Percentiles rank a stretch among this genome's conserved stretches.
These are phyloP conservation scores for Dicyrtomina minuta DNA, from an alignment of 2,888 invertebrate species.

Conservation along the genomic window DNA sequence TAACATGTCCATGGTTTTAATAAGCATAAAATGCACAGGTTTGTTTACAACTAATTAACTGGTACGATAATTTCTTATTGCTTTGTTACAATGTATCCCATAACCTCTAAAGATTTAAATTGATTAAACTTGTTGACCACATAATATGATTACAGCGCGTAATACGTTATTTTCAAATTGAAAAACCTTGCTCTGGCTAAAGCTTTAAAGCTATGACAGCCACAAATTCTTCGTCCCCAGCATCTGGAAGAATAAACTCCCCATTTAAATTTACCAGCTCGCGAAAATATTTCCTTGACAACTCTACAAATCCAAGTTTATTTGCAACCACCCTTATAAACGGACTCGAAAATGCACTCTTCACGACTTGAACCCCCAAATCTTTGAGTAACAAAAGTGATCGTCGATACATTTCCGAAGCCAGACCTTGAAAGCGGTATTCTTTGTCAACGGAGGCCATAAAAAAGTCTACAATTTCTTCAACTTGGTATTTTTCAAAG, in stretches of 20 bases:
- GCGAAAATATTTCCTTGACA: neutral
- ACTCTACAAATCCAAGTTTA: slow-evolving; percentile 33
- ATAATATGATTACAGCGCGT: too few relatives aligned
- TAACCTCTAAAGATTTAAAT: too few relatives aligned
- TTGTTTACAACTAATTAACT: too few relatives aligned
- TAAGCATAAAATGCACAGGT: too few relatives aligned
- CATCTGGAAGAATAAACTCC: slow-evolving; percentile 18
- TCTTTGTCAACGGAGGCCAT: slow-evolving; percentile 27
- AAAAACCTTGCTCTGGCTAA: too few relatives aligned
- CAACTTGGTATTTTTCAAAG: slow-evolving; percentile 14
- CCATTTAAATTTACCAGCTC: slow-evolving; percentile 7
- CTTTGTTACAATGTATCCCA: too few relatives aligned
- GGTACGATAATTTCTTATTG: too few relatives aligned
- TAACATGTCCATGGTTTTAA: too few relatives aligned
- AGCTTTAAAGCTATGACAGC: slow-evolving; percentile 26
- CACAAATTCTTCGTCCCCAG: slow-evolving; percentile 27
- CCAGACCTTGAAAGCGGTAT: slow-evolving; percentile 31
- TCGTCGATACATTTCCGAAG: slow-evolving; percentile 33
- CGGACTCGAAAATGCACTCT: slow-evolving; percentile 40
- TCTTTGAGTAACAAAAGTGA: slow-evolving; percentile 21
- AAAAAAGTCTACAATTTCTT: slow-evolving; percentile 33
- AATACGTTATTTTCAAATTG: too few relatives aligned
- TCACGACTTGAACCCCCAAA: slow-evolving; percentile 26
- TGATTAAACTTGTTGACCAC: too few relatives aligned
- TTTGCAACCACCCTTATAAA: slow-evolving; percentile 8